Percentiles rank a stretch among this genome's conserved stretches.
Conservation (phyloP, 2,113 vertebrate genomes). For the Delphinus delphis region DNA sequence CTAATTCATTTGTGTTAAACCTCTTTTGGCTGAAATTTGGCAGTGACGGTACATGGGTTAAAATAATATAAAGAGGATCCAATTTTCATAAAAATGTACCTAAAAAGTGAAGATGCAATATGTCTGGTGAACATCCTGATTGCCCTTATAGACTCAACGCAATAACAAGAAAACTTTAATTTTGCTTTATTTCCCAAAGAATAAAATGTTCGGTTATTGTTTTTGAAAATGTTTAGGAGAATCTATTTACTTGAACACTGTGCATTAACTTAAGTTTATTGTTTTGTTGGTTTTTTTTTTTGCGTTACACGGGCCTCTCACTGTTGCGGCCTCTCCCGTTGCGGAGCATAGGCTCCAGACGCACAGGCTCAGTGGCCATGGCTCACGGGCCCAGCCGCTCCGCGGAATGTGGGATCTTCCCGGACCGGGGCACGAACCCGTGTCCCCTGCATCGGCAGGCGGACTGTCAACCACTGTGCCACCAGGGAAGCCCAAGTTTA, state of each 20-base stretch:
- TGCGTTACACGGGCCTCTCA: no score
- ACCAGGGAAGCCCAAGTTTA: background rate
- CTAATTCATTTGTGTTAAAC: background rate
- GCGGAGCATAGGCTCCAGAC: no score
- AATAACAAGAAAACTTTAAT: background rate
- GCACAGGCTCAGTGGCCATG: accelerated
- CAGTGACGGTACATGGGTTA: background rate
- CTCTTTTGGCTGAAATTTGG: background rate
- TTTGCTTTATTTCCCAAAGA: background rate
- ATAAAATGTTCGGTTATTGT: background rate
- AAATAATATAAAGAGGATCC: background rate
- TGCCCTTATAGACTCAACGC: background rate
- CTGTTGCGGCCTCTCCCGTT: no score
- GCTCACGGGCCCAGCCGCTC: no score
- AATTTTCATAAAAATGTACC: background rate
- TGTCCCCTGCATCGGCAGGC: no score
- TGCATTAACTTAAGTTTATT: background rate
- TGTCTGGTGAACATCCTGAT: background rate
- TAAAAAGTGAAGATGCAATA: background rate
- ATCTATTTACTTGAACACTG: background rate
- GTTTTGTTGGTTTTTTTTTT: background rate
- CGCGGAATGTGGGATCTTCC: no score
- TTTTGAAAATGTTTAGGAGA: background rate
- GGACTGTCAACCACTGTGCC: no score
- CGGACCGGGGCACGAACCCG: no score